Percentiles rank a stretch among this genome's conserved stretches.
Evolutionary conservation across 1,140 invertebrate genomes (phyloP).

Genomic region (Zaprionus ornatus): DNA sequence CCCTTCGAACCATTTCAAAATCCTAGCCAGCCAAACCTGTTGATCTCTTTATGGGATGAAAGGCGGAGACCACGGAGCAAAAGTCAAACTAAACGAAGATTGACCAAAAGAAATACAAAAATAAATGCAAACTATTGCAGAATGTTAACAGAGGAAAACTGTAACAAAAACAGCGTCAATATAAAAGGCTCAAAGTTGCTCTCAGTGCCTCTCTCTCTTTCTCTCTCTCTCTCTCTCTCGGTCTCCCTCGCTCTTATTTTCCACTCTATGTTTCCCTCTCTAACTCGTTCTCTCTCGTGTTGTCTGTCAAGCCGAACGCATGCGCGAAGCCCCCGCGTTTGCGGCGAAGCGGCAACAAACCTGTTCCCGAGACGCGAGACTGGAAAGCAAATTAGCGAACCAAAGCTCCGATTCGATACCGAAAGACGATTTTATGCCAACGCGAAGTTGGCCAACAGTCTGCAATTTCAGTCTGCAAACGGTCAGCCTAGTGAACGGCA

Average conservation of each 20-base stretch:
- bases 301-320: constrained; percentile 44
- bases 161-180: constrained; percentile 42
- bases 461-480: constrained; percentile 83
- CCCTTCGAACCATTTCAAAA: constrained; percentile 10
- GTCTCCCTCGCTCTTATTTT: background rate
- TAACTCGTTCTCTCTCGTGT: background rate
- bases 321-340: constrained; percentile 58
- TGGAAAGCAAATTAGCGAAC: constrained; percentile 70
- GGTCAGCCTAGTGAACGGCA: constrained; percentile 82
- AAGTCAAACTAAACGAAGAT: constrained; percentile 30
- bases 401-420: constrained; percentile 51
- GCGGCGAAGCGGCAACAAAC: constrained; percentile 67
- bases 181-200: constrained; percentile 36
- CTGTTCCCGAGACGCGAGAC: constrained; percentile 55
- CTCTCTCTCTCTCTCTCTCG: background rate
- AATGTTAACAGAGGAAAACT: constrained; percentile 58
- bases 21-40: constrained; percentile 67
- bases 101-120: constrained; percentile 25
- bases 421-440: constrained; percentile 70
- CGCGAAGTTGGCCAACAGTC: constrained; percentile 76
- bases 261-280: constrained; percentile 16
- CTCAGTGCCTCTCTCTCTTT: constrained; percentile 1
- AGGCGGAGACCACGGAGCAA: constrained; percentile 33
- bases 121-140: constrained; percentile 54
- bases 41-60: constrained; percentile 55